A percentile compares a stretch with the other conserved stretches of the same genome.
These are phyloP conservation scores for Sternotherus odoratus DNA, from an alignment of 2,797 vertebrate genomes.

Conservation along the genomic window DNA sequence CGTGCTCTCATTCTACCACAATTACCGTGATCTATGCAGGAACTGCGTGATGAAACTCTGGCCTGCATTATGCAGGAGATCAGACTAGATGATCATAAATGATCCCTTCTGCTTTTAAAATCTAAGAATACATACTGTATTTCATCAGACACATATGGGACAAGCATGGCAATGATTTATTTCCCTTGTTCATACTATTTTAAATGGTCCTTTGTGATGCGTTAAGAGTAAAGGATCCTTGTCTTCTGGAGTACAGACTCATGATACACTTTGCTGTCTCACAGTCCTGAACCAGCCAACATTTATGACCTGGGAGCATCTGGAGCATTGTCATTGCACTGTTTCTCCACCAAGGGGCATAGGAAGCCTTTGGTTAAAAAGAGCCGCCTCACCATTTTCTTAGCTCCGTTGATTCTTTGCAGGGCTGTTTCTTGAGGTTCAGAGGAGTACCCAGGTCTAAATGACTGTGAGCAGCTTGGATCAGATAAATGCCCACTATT, in stretches of 20 bases:
- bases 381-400: not conserved
- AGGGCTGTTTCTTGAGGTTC: not conserved
- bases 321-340: slow-evolving; percentile 18
- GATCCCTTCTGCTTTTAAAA: not conserved
- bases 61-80: not conserved
- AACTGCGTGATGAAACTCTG: not conserved
- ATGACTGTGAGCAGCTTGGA: not conserved
- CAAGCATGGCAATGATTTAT: not conserved
- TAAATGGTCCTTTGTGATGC: not conserved
- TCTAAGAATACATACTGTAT: not conserved
- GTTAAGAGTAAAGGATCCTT: not conserved
- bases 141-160: not conserved
- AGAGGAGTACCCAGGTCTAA: not conserved
- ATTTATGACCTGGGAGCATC: not conserved
- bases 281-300: not conserved
- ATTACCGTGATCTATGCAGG: fast-evolving
- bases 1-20: not conserved
- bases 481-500: not conserved
- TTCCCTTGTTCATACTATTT: not conserved
- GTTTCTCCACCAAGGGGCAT: slow-evolving; percentile 66
- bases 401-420: not conserved
- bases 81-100: not conserved
- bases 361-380: slow-evolving; percentile 40
- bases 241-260: not conserved
- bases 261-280: not conserved